A percentile compares a stretch with the other conserved stretches of the same genome.
These are phyloP conservation scores for Drosophila borealis DNA, from an alignment of 2,888 invertebrate species.

Conservation along the genomic window DNA sequence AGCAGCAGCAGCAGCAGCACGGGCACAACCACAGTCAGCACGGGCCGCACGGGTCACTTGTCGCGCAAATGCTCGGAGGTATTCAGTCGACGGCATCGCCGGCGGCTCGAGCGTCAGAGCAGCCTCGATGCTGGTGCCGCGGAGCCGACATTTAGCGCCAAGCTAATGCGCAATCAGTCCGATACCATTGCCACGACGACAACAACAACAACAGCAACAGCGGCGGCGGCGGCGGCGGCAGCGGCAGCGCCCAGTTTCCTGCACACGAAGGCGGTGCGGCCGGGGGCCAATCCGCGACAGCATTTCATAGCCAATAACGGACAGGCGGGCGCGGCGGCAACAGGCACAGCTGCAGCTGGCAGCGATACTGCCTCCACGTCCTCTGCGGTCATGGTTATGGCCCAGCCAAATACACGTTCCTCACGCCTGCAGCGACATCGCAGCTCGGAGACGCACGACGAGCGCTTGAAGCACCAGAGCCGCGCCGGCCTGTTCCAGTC, in stretches of 20 bases:
- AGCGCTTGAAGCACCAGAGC: slow-evolving; percentile 81
- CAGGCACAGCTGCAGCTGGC: slow-evolving; percentile 6
- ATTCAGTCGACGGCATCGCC: slow-evolving; percentile 76
- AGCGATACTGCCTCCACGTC: slow-evolving; percentile 35
- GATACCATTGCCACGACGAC: slow-evolving; percentile 70
- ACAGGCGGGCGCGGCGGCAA: too few species aligned
- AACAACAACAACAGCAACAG: slow-evolving; percentile 22
- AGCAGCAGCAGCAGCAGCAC: background rate
- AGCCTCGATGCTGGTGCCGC: slow-evolving; percentile 79
- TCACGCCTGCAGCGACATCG: slow-evolving; percentile 84
- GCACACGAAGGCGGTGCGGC: slow-evolving; percentile 68
- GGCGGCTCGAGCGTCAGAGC: slow-evolving; percentile 82
- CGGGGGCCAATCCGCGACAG: slow-evolving; percentile 51
- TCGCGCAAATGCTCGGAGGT: slow-evolving; percentile 80
- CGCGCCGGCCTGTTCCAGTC: slow-evolving; percentile 75
- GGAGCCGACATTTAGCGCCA: slow-evolving; percentile 69
- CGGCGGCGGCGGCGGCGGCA: slow-evolving; percentile 9
- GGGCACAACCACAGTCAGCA: slow-evolving; percentile 4
- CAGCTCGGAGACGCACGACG: slow-evolving; percentile 84
- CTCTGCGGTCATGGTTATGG: slow-evolving; percentile 43
- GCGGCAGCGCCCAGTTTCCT: slow-evolving; percentile 65
- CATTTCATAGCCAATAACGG: slow-evolving; percentile 48
- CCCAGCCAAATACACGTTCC: slow-evolving; percentile 62
- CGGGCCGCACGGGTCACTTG: slow-evolving; percentile 68
- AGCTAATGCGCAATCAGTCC: slow-evolving; percentile 79